phyloP scores from a whole-genome alignment of 2,888 invertebrate genomes.

The Willowsia nigromaculata region DNA sequence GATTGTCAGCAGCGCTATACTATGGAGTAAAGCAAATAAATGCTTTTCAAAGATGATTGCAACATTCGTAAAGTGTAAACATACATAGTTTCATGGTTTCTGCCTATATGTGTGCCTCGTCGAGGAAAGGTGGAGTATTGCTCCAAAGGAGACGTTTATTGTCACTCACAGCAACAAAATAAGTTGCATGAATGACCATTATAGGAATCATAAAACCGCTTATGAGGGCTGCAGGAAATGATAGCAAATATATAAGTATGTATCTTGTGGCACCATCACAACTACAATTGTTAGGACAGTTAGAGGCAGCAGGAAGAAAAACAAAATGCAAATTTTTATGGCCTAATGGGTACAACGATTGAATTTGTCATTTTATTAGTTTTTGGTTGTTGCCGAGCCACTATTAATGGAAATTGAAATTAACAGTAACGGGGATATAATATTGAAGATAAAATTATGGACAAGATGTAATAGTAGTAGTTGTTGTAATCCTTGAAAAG shows the following conservation, averaged over 20 bases:
- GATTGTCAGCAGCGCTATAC: background rate
- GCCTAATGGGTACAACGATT: background rate
- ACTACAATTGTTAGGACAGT: background rate
- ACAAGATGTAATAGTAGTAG: background rate
- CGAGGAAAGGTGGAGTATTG: background rate
- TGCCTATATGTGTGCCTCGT: background rate
- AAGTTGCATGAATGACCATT: background rate
- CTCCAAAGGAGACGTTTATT: background rate
- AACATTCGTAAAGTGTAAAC: no score
- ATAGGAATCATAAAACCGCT: background rate
- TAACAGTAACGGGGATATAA: background rate
- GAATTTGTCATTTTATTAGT: slow-evolving; percentile 1
- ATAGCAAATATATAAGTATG: background rate
- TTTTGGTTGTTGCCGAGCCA: background rate
- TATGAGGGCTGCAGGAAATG: background rate
- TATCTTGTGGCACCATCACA: background rate
- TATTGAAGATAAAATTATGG: background rate
- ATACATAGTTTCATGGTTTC: background rate
- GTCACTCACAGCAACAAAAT: background rate
- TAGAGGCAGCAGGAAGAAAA: background rate
- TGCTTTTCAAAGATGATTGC: background rate
- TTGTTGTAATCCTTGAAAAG: slow-evolving; percentile 6
- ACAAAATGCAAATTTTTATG: slow-evolving; percentile 26
- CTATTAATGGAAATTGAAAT: slow-evolving; percentile 4
- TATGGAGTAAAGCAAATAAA: background rate